These are phyloP conservation scores for Gadus macrocephalus DNA, from an alignment of 2,113 vertebrate genomes.

Conservation along the genomic window DNA sequence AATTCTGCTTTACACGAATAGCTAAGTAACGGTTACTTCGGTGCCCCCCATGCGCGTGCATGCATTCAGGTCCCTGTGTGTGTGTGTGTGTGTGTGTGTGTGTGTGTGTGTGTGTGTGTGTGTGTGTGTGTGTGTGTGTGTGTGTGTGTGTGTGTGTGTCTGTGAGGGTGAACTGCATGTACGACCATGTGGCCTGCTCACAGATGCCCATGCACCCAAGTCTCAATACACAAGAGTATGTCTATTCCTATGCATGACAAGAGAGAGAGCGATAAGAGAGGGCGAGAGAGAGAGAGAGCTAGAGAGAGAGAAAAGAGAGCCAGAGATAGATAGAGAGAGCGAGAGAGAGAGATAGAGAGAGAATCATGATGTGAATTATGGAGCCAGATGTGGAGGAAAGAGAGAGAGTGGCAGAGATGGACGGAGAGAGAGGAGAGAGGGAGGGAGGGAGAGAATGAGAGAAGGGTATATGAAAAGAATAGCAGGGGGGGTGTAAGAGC, in stretches of 20 bases:
- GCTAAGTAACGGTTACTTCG: conserved; percentile 38
- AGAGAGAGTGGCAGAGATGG: conserved; percentile 3
- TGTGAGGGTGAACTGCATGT: neutral
- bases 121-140: conserved; percentile 1
- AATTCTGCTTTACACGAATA: conserved; percentile 52
- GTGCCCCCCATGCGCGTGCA: conserved; percentile 1
- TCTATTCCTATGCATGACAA: neutral
- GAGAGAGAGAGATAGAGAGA: neutral
- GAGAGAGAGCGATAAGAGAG: neutral
- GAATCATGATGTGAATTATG: too few species aligned
- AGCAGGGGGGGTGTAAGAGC: too few species aligned
- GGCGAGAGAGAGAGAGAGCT: neutral
- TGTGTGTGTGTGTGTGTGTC: conserved; percentile 12
- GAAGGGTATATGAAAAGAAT: neutral
- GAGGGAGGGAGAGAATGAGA: neutral
- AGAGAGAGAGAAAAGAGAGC: neutral
- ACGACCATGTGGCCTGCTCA: too few species aligned
- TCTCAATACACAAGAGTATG: conserved; percentile 7
- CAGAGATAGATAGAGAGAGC: neutral
- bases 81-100: conserved; percentile 5
- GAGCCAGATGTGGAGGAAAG: neutral
- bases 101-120: conserved; percentile 11
- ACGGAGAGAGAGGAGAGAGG: neutral
- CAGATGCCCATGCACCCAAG: too few species aligned
- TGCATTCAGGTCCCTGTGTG: neutral